Percentiles rank a stretch among this genome's conserved stretches.
phyloP scores from a whole-genome alignment of 2,113 vertebrate species.

The Thamnaconus septentrionalis region DNA sequence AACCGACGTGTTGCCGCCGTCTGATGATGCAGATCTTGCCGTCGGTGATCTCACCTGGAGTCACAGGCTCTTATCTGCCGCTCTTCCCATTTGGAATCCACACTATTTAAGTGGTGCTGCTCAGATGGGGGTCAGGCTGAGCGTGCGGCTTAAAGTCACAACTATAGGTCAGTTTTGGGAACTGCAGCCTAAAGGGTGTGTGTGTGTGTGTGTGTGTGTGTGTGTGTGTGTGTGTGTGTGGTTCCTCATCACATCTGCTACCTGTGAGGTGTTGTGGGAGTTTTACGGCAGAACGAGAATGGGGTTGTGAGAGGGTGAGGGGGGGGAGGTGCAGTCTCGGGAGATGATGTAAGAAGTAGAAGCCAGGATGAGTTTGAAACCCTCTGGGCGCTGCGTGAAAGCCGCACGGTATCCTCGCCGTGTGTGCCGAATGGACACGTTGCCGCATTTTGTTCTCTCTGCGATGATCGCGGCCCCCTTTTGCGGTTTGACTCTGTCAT shows the following conservation, averaged over 20 bases:
- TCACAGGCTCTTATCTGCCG: conserved; percentile 49
- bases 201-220: conserved; percentile 10
- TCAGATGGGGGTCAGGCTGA: conserved; percentile 48
- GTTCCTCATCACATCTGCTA: conserved; percentile 57
- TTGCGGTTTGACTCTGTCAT: no score
- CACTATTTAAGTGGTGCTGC: conserved; percentile 34
- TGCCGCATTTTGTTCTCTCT: no score
- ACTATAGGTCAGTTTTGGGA: conserved; percentile 50
- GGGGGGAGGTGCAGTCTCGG: conserved; percentile 18
- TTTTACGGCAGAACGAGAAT: not conserved
- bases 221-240: no score
- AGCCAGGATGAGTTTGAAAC: conserved; percentile 23
- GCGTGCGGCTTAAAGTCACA: conserved; percentile 48
- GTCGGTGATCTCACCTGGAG: conserved; percentile 60
- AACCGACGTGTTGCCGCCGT: conserved; percentile 31
- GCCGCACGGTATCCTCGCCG: no score
- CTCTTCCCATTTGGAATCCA: conserved; percentile 54
- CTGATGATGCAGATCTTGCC: conserved; percentile 57
- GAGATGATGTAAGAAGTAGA: conserved; percentile 41
- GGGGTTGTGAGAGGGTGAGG: conserved; percentile 9
- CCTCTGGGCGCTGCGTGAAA: not conserved
- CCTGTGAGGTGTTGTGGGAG: conserved; percentile 40
- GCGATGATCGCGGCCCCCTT: no score
- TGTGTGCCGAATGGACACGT: no score
- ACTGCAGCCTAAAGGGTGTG: conserved; percentile 54